These are phyloP conservation scores for Mustelus asterias DNA, from an alignment of 2,113 vertebrate genomes.

Conservation along the genomic window DNA sequence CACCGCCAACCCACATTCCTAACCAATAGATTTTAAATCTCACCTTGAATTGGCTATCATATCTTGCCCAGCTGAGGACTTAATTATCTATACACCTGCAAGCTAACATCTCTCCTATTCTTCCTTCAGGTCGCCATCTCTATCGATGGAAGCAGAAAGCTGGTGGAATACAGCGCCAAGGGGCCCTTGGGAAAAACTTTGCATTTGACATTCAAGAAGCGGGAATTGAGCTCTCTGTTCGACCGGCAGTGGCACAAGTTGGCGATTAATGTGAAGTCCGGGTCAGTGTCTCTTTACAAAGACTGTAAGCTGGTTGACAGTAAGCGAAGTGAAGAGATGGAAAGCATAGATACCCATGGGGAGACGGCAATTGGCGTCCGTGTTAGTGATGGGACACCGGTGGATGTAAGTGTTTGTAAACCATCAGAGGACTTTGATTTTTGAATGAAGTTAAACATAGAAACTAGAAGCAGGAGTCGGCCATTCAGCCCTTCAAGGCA, in stretches of 20 bases:
- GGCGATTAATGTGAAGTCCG: conserved; percentile 69
- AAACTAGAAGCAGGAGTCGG: no score
- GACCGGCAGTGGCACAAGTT: conserved; percentile 96
- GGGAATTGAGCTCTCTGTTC: conserved; percentile 81
- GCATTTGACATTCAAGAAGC: conserved; percentile 79
- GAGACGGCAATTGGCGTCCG: conserved; percentile 73
- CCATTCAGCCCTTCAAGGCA: no score
- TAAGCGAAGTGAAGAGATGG: conserved; percentile 63
- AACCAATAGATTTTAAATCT: not conserved
- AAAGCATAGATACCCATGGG: conserved; percentile 63
- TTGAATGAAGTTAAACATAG: not conserved
- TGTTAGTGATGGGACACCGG: conserved; percentile 77
- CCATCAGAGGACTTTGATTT: not conserved
- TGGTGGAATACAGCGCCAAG: conserved; percentile 73
- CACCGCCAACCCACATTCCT: not conserved
- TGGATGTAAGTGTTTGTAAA: conserved; percentile 72
- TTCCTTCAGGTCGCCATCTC: conserved; percentile 70
- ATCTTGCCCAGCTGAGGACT: not conserved
- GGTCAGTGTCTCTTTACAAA: conserved; percentile 73
- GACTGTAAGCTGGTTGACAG: conserved; percentile 85
- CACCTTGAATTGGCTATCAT: not conserved
- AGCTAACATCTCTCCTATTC: not conserved
- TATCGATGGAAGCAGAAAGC: conserved; percentile 78
- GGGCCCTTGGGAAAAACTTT: conserved; percentile 62
- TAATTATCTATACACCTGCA: not conserved